Base-by-base conservation (phyloP, 2,888 invertebrate species). In the Epsilonema sp. region DNA sequence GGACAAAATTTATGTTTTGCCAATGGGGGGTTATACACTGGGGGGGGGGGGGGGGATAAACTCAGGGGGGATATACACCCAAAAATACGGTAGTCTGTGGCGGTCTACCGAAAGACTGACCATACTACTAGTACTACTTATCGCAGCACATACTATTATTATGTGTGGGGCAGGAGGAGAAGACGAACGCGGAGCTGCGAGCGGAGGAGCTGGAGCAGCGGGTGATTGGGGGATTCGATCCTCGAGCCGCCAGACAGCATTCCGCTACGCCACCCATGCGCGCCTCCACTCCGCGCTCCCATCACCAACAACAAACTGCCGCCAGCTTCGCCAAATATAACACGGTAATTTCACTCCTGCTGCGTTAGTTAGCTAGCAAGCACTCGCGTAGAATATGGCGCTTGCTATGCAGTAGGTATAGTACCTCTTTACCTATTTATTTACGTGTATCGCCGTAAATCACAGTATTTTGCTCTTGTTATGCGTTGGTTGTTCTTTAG, bases 81-180 rank as follows among this genome's bases (percentile, higher is more conserved):
- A n/a, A n/a, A n/a, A n/a, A n/a, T n/a, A n/a, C n/a, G n/a, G n/a
- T n/a, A n/a, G n/a, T n/a, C n/a, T n/a, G n/a, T n/a, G n/a, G n/a
- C n/a, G n/a, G n/a, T n/a, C n/a, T n/a, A n/a, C n/a, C n/a, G n/a
- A n/a, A n/a, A n/a, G n/a, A n/a, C n/a, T n/a, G n/a, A n/a, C n/a
- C n/a, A n/a, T n/a, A n/a, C n/a, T n/a, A n/a, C n/a, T n/a, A n/a
- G n/a, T n/a, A n/a, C n/a, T n/a, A n/a, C n/a, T n/a, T n/a, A n/a
- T n/a, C n/a, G n/a, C n/a, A n/a, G n/a, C n/a, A n/a, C n/a, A n/a
- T n/a, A n/a, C n/a, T n/a, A n/a, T n/a, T n/a, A n/a, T n/a, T n/a
- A n/a, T n/a, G n/a, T n/a, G n/a, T n/a, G n/a, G n/a, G n/a, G n/a
- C 82, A 92, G 74, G 89, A 90, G 70, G 92, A 92, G 70, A 92